Conservation (phyloP, 2,797 vertebrate species). For the Pseudochaenichthys georgianus region DNA sequence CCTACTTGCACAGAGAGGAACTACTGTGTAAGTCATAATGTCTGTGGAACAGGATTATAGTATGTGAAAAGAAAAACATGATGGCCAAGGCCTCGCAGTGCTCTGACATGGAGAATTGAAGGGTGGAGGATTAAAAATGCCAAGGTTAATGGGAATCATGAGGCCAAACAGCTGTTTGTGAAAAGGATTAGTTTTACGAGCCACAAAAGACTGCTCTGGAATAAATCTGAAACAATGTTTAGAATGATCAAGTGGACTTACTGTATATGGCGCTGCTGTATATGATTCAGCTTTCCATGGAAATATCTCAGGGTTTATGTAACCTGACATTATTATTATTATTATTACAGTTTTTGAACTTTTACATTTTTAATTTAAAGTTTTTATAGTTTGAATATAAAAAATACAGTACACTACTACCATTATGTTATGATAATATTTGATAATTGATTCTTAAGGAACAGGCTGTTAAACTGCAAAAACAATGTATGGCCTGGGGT, state of each 20-base stretch:
- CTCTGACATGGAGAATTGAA: constrained; percentile 4
- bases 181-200: constrained; percentile 4
- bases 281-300: background rate
- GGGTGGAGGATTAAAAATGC: constrained; percentile 14
- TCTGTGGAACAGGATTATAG: background rate
- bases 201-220: background rate
- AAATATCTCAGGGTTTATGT: background rate
- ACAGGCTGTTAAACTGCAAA: too few relatives aligned
- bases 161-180: constrained; percentile 29
- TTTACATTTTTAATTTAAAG: too few relatives aligned
- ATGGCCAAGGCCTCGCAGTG: background rate
- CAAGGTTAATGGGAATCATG: constrained; percentile 4
- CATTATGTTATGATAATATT: too few relatives aligned
- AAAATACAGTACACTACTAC: too few relatives aligned
- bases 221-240: too few relatives aligned
- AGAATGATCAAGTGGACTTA: background rate
- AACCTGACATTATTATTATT: background rate
- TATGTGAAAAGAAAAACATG: background rate
- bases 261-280: too few relatives aligned
- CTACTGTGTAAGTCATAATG: background rate
- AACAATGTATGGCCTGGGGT: too few relatives aligned
- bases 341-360: background rate
- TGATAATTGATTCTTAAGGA: too few relatives aligned
- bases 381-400: too few relatives aligned
- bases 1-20: constrained; percentile 2